A percentile compares a stretch with the other conserved stretches of the same genome.
Evolutionary conservation across 2,113 vertebrate genomes (phyloP).

Genomic region (Thalassarche chlororhynchos): DNA sequence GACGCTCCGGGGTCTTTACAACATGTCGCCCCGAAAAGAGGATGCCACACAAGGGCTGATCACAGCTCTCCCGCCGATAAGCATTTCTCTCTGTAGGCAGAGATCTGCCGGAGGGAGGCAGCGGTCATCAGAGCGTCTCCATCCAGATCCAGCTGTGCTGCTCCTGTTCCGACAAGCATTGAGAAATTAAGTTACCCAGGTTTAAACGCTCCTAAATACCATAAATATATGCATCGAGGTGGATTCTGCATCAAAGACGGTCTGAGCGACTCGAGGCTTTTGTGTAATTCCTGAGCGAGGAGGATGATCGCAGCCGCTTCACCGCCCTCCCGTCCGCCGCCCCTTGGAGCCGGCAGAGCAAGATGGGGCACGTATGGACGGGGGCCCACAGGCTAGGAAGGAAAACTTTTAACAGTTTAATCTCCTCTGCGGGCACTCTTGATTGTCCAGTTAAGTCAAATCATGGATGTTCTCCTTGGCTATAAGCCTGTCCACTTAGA

Average conservation of each 20-base stretch:
- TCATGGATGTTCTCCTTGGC: no score
- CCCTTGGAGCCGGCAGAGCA: neutral
- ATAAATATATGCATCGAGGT: neutral
- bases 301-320: neutral
- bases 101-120: neutral
- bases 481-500: neutral
- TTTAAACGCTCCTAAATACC: neutral
- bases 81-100: neutral
- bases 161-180: neutral
- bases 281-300: neutral
- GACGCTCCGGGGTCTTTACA: neutral
- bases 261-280: neutral
- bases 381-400: neutral
- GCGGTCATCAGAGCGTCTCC: fast-evolving
- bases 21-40: fast-evolving
- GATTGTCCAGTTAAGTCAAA: neutral
- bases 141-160: fast-evolving
- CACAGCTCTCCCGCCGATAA: fast-evolving
- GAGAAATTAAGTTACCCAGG: neutral
- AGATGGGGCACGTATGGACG: fast-evolving
- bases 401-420: neutral
- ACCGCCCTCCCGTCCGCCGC: neutral
- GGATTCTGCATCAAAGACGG: neutral
- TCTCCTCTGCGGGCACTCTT: neutral
- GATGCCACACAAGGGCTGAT: no score